phyloP scores from a whole-genome alignment of 2,113 vertebrate genomes.

The Calyptommatus sinebrachiatus region DNA sequence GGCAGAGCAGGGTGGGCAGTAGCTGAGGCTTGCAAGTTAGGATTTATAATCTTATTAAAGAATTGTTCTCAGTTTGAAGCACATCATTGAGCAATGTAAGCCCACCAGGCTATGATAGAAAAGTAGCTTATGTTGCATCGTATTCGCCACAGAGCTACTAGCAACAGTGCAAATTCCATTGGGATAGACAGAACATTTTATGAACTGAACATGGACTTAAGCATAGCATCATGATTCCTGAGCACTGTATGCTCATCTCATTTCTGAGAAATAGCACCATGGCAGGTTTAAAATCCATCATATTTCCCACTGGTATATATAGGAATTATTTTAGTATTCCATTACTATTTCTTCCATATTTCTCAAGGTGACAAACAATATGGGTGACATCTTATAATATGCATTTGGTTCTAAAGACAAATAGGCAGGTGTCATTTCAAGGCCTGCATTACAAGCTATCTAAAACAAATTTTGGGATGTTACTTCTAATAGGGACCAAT shows the following conservation, averaged over 20 bases:
- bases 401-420: background rate
- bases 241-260: background rate
- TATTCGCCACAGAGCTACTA: background rate
- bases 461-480: no score
- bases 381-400: background rate
- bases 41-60: constrained; percentile 10
- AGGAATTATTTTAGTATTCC: background rate
- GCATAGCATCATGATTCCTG: background rate
- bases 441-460: no score
- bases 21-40: background rate
- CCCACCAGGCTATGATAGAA: background rate
- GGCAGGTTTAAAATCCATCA: background rate
- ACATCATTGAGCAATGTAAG: background rate
- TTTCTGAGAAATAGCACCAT: background rate
- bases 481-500: no score
- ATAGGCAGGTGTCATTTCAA: background rate
- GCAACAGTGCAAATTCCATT: background rate
- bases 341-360: no score
- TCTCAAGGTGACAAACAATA: no score
- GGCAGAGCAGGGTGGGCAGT: background rate
- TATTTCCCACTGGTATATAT: background rate
- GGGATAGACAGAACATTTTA: background rate
- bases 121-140: background rate
- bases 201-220: background rate
- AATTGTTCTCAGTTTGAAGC: background rate